These are phyloP conservation scores for Galagoides demidoff DNA, from an alignment of 2,797 vertebrate genomes.

Conservation along the genomic window DNA sequence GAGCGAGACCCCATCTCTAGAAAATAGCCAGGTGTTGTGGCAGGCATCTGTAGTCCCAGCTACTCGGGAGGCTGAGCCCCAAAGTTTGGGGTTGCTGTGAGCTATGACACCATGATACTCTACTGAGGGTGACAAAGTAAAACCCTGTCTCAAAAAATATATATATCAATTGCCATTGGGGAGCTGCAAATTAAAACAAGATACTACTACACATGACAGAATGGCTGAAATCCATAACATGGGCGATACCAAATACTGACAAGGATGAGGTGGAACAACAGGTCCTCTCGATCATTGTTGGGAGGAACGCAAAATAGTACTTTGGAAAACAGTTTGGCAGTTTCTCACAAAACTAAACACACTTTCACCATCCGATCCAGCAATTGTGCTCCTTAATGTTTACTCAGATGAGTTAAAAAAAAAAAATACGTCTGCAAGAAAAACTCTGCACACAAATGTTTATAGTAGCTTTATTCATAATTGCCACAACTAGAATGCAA, in stretches of 20 bases:
- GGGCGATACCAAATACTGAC: not conserved
- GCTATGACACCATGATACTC: too few relatives aligned
- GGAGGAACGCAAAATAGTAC: not conserved
- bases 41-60: too few relatives aligned
- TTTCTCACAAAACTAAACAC: conserved; percentile 11
- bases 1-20: too few relatives aligned
- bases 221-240: not conserved
- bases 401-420: not conserved
- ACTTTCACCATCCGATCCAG: not conserved
- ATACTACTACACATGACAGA: not conserved
- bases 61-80: too few relatives aligned
- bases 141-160: not conserved
- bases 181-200: not conserved
- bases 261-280: not conserved
- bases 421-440: not conserved
- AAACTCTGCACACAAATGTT: not conserved
- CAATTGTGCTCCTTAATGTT: not conserved
- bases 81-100: too few relatives aligned
- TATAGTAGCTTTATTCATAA: not conserved
- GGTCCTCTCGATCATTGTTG: not conserved
- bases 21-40: too few relatives aligned
- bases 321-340: not conserved
- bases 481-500: not conserved
- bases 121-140: too few relatives aligned
- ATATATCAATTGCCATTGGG: not conserved